A percentile compares a stretch with the other conserved stretches of the same genome.
These are phyloP conservation scores for Microctenopoma stevenorrisi DNA, from an alignment of 2,797 vertebrate species.

Conservation along the genomic window DNA sequence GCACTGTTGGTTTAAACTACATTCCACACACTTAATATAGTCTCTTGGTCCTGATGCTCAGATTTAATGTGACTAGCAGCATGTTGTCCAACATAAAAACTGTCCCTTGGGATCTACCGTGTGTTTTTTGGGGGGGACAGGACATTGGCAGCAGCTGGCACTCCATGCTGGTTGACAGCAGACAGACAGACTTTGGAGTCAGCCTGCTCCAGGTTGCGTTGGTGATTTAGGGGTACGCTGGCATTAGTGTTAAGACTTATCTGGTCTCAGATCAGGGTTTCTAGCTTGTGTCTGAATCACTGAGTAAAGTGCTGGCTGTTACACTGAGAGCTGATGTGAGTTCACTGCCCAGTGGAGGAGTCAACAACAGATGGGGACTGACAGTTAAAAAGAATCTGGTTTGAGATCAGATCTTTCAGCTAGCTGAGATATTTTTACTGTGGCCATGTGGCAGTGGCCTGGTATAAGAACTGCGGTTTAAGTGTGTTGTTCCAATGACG, in stretches of 20 bases:
- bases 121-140: constrained; percentile 26
- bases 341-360: constrained; percentile 44
- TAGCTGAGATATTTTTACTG: constrained; percentile 32
- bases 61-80: constrained; percentile 66
- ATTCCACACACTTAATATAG: constrained; percentile 52
- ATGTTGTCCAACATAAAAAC: constrained; percentile 68
- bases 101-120: constrained; percentile 32
- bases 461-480: constrained; percentile 47
- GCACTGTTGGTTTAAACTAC: constrained; percentile 43
- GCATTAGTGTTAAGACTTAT: constrained; percentile 63
- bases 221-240: constrained; percentile 55
- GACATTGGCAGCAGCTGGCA: constrained; percentile 42
- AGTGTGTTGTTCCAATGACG: constrained; percentile 59
- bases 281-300: constrained; percentile 43
- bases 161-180: constrained; percentile 62
- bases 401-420: constrained; percentile 36
- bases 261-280: constrained; percentile 63
- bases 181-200: constrained; percentile 61
- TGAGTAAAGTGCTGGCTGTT: constrained; percentile 57
- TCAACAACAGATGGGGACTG: constrained; percentile 55
- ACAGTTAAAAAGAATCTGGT: constrained; percentile 38
- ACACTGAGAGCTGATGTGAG: constrained; percentile 40
- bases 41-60: constrained; percentile 58
- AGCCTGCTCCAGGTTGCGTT: constrained; percentile 51
- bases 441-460: constrained; percentile 37